phyloP scores from a whole-genome alignment of 2,888 invertebrate species.

The Mantis religiosa region DNA sequence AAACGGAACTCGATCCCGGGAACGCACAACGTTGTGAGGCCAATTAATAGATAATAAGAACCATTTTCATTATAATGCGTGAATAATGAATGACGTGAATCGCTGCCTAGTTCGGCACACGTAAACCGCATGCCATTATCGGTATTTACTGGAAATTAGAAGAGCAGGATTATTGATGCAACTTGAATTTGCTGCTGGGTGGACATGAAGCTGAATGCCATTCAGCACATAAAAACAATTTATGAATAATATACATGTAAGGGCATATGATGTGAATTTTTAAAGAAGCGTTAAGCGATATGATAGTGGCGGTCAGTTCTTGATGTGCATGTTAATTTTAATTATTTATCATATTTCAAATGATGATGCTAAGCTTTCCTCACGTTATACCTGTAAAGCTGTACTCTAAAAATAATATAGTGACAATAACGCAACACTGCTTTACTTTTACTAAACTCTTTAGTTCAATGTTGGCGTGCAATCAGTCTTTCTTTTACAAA shows the following conservation, averaged over 20 bases:
- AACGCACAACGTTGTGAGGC: background rate
- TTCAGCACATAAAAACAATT: background rate
- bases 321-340: background rate
- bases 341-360: background rate
- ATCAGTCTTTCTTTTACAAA: too few species aligned
- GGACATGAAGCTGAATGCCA: background rate
- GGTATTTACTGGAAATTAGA: background rate
- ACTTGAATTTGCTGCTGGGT: background rate
- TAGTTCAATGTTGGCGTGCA: too few species aligned
- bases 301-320: background rate
- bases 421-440: too few species aligned
- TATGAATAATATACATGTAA: background rate
- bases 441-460: too few species aligned
- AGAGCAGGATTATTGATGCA: background rate
- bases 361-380: too few species aligned
- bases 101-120: background rate
- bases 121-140: background rate
- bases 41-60: constrained; percentile 1
- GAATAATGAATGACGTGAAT: background rate
- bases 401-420: too few species aligned
- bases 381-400: too few species aligned
- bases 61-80: background rate
- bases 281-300: background rate
- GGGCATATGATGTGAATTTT: background rate
- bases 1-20: background rate